phyloP scores from a whole-genome alignment of 2,888 invertebrate genomes.

The Drosophila mettleri region DNA sequence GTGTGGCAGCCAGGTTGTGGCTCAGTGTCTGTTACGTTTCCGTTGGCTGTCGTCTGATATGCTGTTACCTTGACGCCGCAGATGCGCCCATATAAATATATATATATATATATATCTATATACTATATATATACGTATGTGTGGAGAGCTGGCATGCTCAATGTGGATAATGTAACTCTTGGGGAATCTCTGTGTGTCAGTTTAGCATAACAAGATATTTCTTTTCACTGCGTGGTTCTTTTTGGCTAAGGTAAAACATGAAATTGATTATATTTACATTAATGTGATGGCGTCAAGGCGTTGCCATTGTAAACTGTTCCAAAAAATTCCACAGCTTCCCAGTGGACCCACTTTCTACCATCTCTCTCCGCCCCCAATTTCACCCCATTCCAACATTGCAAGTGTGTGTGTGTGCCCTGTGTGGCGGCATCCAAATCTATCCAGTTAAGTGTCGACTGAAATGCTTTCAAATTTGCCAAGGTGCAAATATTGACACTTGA shows the following conservation, averaged over 20 bases:
- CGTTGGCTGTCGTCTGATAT: conserved; percentile 66
- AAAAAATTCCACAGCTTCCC: conserved; percentile 46
- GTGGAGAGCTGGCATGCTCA: conserved; percentile 44
- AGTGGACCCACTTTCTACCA: conserved; percentile 2
- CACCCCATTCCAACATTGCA: not conserved
- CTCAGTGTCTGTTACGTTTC: conserved; percentile 71
- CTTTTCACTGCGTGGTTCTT: conserved; percentile 57
- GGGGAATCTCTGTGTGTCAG: conserved; percentile 83
- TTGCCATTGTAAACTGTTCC: conserved; percentile 68
- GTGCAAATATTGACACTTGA: conserved; percentile 74
- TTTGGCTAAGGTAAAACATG: conserved; percentile 75
- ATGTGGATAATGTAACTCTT: conserved; percentile 80
- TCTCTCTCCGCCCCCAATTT: not conserved
- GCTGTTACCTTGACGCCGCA: conserved; percentile 70
- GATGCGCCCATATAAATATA: conserved; percentile 45
- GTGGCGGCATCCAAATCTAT: conserved; percentile 21
- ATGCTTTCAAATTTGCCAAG: conserved; percentile 72
- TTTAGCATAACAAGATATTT: conserved; percentile 82
- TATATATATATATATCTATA: conserved; percentile 11
- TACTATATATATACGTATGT: conserved; percentile 27
- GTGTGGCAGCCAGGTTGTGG: conserved; percentile 17
- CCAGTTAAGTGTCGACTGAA: conserved; percentile 61
- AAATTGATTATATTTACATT: conserved; percentile 83
- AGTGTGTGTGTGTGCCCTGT: not conserved
- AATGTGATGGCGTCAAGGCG: conserved; percentile 76